Conservation (phyloP, 2,888 invertebrate species). For the Scrobipalpa atriplicella region DNA sequence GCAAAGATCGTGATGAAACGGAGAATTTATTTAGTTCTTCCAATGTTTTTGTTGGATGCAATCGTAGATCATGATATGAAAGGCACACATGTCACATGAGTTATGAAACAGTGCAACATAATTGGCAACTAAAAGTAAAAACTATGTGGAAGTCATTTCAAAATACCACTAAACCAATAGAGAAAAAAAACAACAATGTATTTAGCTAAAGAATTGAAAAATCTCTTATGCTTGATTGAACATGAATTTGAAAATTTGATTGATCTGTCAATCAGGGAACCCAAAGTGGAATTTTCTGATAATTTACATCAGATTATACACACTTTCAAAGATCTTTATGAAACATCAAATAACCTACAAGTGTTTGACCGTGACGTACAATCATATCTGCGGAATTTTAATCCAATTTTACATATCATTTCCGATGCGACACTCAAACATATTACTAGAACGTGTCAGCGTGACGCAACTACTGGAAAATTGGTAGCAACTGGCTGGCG, state of each 20-base stretch:
- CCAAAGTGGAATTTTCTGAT: background rate
- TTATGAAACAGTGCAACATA: background rate
- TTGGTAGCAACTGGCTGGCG: conserved; percentile 3
- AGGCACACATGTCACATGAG: background rate
- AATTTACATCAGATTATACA: background rate
- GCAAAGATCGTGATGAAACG: background rate
- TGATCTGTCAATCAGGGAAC: conserved; percentile 10
- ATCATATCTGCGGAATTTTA: conserved; percentile 14
- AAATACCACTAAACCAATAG: too few species aligned
- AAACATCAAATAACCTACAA: conserved; percentile 12
- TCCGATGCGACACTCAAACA: conserved; percentile 17
- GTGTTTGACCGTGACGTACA: conserved; percentile 10
- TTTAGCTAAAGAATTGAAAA: background rate
- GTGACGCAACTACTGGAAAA: conserved; percentile 15
- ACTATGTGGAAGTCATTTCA: too few species aligned
- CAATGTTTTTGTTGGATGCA: background rate
- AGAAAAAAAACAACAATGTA: background rate
- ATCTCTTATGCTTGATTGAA: background rate
- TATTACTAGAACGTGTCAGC: background rate
- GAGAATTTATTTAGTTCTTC: background rate
- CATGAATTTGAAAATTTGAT: background rate
- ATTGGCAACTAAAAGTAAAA: too few species aligned
- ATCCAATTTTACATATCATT: conserved; percentile 15
- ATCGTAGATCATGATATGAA: conserved; percentile 3
- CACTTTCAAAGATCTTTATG: background rate